phyloP scores from a whole-genome alignment of 2,888 invertebrate genomes.

The Lithophane ornitopus region DNA sequence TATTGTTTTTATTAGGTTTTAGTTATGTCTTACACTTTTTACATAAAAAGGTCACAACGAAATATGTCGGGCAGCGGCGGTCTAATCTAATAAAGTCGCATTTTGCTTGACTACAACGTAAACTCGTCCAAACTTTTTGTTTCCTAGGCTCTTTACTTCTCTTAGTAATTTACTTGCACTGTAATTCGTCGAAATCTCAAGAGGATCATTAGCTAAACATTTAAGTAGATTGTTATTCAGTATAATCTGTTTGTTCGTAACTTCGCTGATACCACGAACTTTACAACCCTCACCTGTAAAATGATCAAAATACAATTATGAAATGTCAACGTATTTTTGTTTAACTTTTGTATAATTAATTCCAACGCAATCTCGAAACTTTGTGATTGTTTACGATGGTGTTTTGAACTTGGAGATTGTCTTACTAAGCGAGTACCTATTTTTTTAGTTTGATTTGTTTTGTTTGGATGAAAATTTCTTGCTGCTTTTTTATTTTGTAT shows the following conservation, averaged over 20 bases:
- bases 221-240: slow-evolving; percentile 39
- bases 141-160: slow-evolving; percentile 9
- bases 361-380: slow-evolving; percentile 59
- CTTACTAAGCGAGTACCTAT: slow-evolving; percentile 41
- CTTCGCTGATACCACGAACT: slow-evolving; percentile 29
- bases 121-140: slow-evolving; percentile 11
- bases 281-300: slow-evolving; percentile 37
- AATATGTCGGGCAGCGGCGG: too few species aligned
- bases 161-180: slow-evolving; percentile 13
- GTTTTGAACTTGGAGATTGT: slow-evolving; percentile 50
- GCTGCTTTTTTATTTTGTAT: not conserved
- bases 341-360: slow-evolving; percentile 64
- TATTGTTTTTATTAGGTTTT: too few species aligned
- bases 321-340: slow-evolving; percentile 63
- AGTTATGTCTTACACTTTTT: too few species aligned
- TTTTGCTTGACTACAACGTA: slow-evolving; percentile 9
- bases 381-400: slow-evolving; percentile 56
- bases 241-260: slow-evolving; percentile 48
- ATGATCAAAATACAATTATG: slow-evolving; percentile 59
- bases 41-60: too few species aligned
- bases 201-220: slow-evolving; percentile 33
- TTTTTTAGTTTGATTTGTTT: slow-evolving; percentile 54
- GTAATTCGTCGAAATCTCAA: slow-evolving; percentile 23
- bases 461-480: slow-evolving; percentile 28
- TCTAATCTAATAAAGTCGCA: not conserved